A percentile compares a stretch with the other conserved stretches of the same genome.
Conservation (phyloP, 2,888 invertebrate genomes). For the Acrocera orbiculus region DNA sequence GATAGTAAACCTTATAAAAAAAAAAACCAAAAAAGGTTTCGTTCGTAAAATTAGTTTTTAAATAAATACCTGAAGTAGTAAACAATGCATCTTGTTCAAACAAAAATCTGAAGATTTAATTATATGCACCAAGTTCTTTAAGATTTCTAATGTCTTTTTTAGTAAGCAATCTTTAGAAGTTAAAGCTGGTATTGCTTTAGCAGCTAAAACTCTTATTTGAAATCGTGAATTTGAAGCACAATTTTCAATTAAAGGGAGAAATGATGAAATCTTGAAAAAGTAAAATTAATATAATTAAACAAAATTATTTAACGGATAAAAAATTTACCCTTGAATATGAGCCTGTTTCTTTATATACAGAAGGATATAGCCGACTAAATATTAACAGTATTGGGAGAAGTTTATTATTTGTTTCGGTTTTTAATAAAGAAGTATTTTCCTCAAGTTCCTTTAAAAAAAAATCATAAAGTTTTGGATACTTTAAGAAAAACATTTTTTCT, state of each 20-base stretch:
- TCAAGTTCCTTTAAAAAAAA: conserved; percentile 34
- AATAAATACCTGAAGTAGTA: no score
- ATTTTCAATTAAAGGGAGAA: conserved; percentile 42
- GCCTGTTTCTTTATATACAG: conserved; percentile 50
- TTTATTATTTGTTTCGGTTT: conserved; percentile 32
- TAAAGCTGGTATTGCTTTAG: conserved; percentile 47
- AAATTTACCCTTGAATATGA: conserved; percentile 43
- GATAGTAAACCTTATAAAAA: background rate
- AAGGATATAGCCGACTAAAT: conserved; percentile 59
- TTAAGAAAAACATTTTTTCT: conserved; percentile 61
- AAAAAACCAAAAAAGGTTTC: background rate
- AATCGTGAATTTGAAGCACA: conserved; percentile 49
- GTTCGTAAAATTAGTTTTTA: no score
- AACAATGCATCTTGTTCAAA: background rate
- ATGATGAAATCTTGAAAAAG: conserved; percentile 38
- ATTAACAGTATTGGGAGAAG: conserved; percentile 63
- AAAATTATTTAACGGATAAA: background rate
- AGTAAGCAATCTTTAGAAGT: conserved; percentile 28
- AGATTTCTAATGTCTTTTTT: no score
- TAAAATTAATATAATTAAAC: conserved; percentile 10
- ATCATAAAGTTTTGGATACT: conserved; percentile 39
- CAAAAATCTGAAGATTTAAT: background rate
- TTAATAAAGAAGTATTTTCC: conserved; percentile 18
- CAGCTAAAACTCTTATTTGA: conserved; percentile 54
- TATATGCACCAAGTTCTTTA: no score